A percentile compares a stretch with the other conserved stretches of the same genome.
These are phyloP conservation scores for Brachypterus glaber DNA, from an alignment of 2,888 invertebrate species.

Conservation along the genomic window DNA sequence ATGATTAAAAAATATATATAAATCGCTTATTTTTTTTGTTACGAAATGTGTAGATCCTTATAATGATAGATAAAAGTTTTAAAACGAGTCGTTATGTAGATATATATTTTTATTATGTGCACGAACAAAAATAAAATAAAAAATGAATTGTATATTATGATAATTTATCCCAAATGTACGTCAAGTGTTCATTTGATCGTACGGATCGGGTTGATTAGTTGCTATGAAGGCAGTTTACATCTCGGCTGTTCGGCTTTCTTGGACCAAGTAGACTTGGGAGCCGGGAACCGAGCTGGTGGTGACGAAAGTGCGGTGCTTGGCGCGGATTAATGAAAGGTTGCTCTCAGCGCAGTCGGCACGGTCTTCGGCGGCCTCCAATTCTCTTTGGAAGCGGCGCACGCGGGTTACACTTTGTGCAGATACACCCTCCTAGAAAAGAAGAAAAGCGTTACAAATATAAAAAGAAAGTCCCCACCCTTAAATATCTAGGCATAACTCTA, in stretches of 20 bases:
- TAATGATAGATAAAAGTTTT: slow-evolving; percentile 24
- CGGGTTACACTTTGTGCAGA: slow-evolving; percentile 88
- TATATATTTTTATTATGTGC: slow-evolving; percentile 31
- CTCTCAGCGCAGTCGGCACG: slow-evolving; percentile 92
- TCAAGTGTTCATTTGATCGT: slow-evolving; percentile 11
- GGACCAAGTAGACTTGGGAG: slow-evolving; percentile 83
- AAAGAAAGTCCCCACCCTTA: too few relatives aligned
- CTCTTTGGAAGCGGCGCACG: slow-evolving; percentile 96
- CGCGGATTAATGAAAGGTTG: slow-evolving; percentile 88
- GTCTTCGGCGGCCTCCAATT: slow-evolving; percentile 95
- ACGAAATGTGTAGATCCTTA: slow-evolving; percentile 32
- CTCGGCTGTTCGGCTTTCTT: slow-evolving; percentile 58
- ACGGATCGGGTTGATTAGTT: slow-evolving; percentile 15
- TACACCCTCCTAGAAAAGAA: slow-evolving; percentile 66
- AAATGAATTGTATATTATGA: slow-evolving; percentile 21
- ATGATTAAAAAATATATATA: slow-evolving; percentile 25
- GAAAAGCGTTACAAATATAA: slow-evolving; percentile 8
- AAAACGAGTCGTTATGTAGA: slow-evolving; percentile 31
- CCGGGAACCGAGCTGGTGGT: slow-evolving; percentile 89
- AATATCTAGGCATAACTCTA: too few relatives aligned
- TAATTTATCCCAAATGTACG: slow-evolving; percentile 12
- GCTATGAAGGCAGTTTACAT: slow-evolving; percentile 30
- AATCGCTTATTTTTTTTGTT: slow-evolving; percentile 24
- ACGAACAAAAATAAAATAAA: slow-evolving; percentile 32
- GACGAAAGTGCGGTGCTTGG: slow-evolving; percentile 97